phyloP scores from a whole-genome alignment of 2,888 invertebrate species.

The Rhaphigaster nebulosa region DNA sequence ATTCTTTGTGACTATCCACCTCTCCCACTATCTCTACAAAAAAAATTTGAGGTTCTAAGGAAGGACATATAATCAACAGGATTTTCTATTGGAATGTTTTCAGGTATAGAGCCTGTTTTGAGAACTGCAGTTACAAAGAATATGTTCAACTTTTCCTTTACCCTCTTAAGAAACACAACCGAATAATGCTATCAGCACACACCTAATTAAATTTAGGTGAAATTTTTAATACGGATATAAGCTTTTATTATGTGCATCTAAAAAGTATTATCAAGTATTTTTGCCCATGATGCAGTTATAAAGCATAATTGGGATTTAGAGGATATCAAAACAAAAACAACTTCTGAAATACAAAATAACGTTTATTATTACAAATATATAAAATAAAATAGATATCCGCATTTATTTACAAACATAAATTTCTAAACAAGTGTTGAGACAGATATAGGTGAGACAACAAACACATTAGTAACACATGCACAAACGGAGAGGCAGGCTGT shows the following conservation, averaged over 20 bases:
- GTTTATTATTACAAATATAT: slow-evolving; percentile 49
- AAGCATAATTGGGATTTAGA: neutral
- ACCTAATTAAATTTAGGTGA: neutral
- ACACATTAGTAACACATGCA: slow-evolving; percentile 44
- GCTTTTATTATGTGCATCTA: neutral
- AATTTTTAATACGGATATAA: neutral
- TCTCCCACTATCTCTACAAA: neutral
- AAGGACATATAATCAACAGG: neutral
- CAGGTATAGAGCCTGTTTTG: neutral
- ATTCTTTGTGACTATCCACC: neutral
- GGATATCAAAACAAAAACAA: slow-evolving; percentile 24
- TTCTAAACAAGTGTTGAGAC: neutral
- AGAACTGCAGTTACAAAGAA: neutral
- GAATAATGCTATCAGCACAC: no score
- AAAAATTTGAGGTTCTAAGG: neutral
- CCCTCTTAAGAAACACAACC: neutral
- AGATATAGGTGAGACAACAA: slow-evolving; percentile 42
- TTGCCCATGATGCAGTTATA: neutral
- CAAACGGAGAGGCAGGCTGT: neutral
- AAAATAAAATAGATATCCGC: slow-evolving; percentile 36
- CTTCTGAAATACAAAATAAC: neutral
- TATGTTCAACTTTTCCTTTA: neutral
- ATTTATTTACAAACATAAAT: slow-evolving; percentile 28
- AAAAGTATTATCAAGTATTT: neutral
- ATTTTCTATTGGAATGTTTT: neutral